Percentiles rank a stretch among this genome's conserved stretches.
phyloP scores from a whole-genome alignment of 2,888 invertebrate species.

The Amaurobius ferox region DNA sequence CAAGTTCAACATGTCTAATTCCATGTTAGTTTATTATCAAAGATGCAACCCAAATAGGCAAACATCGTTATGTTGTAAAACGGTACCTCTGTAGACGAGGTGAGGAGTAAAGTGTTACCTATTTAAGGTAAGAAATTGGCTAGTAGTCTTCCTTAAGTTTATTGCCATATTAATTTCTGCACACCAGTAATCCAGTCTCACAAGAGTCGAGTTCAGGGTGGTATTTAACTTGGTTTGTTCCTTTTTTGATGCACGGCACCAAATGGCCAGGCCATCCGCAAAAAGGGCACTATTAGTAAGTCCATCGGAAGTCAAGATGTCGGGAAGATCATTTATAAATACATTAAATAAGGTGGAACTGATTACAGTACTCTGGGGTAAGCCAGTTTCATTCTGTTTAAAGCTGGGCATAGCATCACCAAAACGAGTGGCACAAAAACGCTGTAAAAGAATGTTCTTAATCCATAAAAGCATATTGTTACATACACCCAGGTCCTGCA shows the following conservation, averaged over 20 bases:
- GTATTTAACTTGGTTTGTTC: neutral
- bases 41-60: neutral
- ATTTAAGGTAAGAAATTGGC: neutral
- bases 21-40: too few species aligned
- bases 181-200: neutral
- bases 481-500: neutral
- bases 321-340: neutral
- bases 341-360: neutral
- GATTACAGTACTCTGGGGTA: slow-evolving; percentile 10
- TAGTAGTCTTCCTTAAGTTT: neutral
- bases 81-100: neutral
- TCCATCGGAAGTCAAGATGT: neutral
- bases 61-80: neutral
- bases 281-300: neutral
- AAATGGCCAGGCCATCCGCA: neutral
- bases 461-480: neutral
- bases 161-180: neutral
- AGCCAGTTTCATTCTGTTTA: slow-evolving; percentile 18
- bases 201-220: neutral
- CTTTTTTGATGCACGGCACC: neutral
- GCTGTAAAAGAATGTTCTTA: neutral
- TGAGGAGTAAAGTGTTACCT: neutral
- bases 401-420: neutral
- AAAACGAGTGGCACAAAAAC: neutral
- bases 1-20: neutral